phyloP scores from a whole-genome alignment of 1,140 invertebrate genomes.

The Bombus consobrinus region DNA sequence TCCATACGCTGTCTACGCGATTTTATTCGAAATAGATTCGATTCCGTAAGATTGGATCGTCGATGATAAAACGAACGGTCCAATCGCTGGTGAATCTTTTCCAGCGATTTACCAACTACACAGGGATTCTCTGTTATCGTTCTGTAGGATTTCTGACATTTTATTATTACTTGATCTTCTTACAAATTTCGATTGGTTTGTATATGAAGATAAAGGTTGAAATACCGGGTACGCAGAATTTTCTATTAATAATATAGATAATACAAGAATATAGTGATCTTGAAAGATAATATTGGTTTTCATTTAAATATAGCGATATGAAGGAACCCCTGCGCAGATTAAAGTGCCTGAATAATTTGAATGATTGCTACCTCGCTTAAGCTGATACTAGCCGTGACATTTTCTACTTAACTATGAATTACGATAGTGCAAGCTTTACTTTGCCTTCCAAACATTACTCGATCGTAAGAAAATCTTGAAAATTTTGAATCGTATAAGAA shows the following conservation, averaged over 20 bases:
- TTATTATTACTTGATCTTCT: neutral
- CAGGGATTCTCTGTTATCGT: conserved; percentile 11
- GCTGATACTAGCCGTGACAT: neutral
- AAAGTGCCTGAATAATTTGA: neutral
- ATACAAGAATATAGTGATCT: no score
- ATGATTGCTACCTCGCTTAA: neutral
- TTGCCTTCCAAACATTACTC: neutral
- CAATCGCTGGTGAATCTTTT: neutral
- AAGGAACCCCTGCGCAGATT: neutral
- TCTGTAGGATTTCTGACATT: neutral
- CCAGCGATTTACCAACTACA: neutral
- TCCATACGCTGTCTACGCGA: neutral
- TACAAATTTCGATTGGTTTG: neutral
- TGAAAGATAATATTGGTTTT: neutral
- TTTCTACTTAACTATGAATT: neutral
- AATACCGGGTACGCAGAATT: neutral
- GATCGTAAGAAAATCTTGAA: neutral
- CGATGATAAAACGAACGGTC: neutral
- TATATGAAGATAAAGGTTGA: neutral
- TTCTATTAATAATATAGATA: neutral
- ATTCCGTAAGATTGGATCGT: neutral
- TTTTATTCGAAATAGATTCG: neutral
- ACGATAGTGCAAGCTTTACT: neutral
- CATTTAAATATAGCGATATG: neutral
- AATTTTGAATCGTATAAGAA: neutral